Percentiles rank a stretch among this genome's conserved stretches.
Conservation (phyloP, 2,797 vertebrate genomes). For the Cryptoblepharus egeriae region DNA sequence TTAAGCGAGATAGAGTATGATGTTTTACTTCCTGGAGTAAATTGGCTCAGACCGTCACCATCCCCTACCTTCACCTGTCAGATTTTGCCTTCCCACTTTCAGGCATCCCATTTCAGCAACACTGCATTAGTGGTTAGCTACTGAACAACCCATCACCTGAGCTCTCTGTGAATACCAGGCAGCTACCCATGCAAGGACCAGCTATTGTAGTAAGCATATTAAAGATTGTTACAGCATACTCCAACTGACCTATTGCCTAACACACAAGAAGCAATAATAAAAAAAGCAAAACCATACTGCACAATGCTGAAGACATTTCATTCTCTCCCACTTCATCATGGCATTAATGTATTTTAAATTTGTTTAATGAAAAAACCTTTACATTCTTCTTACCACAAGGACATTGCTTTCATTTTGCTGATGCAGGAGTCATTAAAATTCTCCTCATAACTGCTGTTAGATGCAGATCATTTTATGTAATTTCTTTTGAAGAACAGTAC, state of each 20-base stretch:
- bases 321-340: constrained; percentile 44
- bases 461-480: constrained; percentile 12
- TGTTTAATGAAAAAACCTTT: constrained; percentile 58
- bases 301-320: constrained; percentile 15
- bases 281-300: constrained; percentile 41
- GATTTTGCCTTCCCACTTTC: constrained; percentile 31
- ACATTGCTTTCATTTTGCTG: constrained; percentile 52
- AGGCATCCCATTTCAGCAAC: neutral
- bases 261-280: constrained; percentile 16
- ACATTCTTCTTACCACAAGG: constrained; percentile 61
- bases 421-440: constrained; percentile 63
- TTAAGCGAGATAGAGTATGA: constrained; percentile 33
- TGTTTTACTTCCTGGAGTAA: constrained; percentile 20
- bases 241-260: constrained; percentile 23
- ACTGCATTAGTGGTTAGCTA: neutral
- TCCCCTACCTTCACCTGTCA: neutral
- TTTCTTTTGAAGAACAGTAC: constrained; percentile 2
- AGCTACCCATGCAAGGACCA: neutral
- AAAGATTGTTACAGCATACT: neutral
- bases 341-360: constrained; percentile 63
- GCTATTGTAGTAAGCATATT: constrained; percentile 27
- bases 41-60: neutral
- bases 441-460: constrained; percentile 14
- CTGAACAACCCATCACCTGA: constrained; percentile 17
- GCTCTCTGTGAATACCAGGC: constrained; percentile 18